Conservation (phyloP, 2,113 vertebrate genomes). For the Pomatostomus ruficeps region DNA sequence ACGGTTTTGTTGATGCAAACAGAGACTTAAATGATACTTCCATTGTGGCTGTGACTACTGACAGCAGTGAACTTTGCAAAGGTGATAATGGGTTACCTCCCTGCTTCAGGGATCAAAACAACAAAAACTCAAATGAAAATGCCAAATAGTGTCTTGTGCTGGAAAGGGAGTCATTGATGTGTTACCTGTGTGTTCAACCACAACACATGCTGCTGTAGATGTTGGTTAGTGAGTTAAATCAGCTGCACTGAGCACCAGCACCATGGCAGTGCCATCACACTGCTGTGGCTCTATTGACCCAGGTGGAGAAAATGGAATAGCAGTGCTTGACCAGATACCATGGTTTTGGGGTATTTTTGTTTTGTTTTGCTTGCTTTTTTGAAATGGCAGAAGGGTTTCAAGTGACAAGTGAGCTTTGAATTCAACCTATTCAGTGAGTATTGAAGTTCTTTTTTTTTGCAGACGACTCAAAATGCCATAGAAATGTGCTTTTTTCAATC, state of each 20-base stretch:
- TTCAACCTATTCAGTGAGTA: not conserved
- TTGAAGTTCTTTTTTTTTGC: not conserved
- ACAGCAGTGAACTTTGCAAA: not conserved
- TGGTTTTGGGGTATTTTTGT: not conserved
- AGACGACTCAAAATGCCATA: not conserved
- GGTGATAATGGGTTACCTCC: not conserved
- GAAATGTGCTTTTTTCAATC: not conserved
- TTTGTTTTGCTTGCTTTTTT: not conserved
- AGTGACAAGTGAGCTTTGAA: not conserved
- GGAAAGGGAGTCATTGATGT: not conserved
- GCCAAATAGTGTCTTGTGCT: not conserved
- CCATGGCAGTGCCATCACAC: not conserved
- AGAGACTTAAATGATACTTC: not conserved
- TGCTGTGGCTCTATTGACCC: not conserved
- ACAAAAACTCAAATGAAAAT: not conserved
- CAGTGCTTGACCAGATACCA: not conserved
- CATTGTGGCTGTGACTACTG: not conserved
- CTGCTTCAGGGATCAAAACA: not conserved
- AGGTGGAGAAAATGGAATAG: not conserved
- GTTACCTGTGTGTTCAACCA: not conserved
- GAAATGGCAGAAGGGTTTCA: not conserved
- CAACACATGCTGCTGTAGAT: rapidly evolving
- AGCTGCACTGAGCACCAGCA: not conserved
- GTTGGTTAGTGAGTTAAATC: not conserved
- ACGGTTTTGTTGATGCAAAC: not conserved